Evolutionary conservation across 1,140 invertebrate species (phyloP).

Genomic region (Rhysida immarginata): DNA sequence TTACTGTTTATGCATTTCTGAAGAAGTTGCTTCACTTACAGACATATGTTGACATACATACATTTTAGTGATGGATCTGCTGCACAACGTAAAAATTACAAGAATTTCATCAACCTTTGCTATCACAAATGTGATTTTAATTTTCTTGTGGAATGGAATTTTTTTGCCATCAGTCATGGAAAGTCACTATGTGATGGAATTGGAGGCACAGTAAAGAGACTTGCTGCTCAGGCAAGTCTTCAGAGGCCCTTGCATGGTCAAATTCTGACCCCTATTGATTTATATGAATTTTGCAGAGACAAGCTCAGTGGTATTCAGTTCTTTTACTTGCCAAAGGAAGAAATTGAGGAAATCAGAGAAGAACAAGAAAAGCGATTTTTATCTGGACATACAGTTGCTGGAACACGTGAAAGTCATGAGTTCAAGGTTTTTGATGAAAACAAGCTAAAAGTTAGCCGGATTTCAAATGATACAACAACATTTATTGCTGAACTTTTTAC

Average conservation of each 20-base stretch:
- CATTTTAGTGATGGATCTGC: slow-evolving; percentile 23
- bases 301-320: neutral
- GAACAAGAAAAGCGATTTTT: neutral
- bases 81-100: slow-evolving; percentile 25
- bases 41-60: slow-evolving; percentile 5
- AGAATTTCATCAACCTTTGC: slow-evolving; percentile 23
- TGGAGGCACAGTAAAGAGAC: slow-evolving; percentile 16
- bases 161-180: slow-evolving; percentile 23
- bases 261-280: neutral
- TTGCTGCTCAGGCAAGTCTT: slow-evolving; percentile 10
- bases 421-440: neutral
- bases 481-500: neutral
- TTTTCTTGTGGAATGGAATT: slow-evolving; percentile 20
- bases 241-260: neutral
- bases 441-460: neutral
- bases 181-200: slow-evolving; percentile 22
- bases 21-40: neutral
- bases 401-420: neutral
- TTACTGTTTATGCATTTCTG: slow-evolving; percentile 16
- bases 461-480: neutral
- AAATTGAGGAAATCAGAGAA: neutral
- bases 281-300: neutral
- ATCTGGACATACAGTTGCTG: neutral
- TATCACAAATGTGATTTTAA: slow-evolving; percentile 19
- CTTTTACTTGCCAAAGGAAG: neutral